Conservation (phyloP, 2,113 vertebrate species). For the Entosphenus tridentatus region DNA sequence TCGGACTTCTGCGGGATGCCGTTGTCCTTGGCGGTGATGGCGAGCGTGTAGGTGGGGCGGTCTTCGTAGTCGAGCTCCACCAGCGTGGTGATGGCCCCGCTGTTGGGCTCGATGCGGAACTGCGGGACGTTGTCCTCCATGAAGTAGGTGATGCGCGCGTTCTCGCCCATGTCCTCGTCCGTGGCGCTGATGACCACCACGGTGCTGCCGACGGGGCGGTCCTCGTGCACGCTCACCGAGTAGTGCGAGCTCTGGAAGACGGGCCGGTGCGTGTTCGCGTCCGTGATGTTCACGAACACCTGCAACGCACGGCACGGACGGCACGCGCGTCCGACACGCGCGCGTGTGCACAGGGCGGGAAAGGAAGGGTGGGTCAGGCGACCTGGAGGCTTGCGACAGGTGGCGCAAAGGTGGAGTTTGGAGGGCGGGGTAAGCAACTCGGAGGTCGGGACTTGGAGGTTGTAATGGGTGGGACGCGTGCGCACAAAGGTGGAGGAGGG, state of each 20-base stretch:
- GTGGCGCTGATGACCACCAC: slow-evolving; percentile 87
- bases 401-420: too few species aligned
- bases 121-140: slow-evolving; percentile 87
- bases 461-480: too few species aligned
- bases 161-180: slow-evolving; percentile 84
- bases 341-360: too few species aligned
- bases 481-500: too few species aligned
- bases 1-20: slow-evolving; percentile 95
- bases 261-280: slow-evolving; percentile 80
- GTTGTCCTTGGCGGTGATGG: slow-evolving; percentile 84
- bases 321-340: too few species aligned
- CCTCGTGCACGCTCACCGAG: slow-evolving; percentile 67
- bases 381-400: too few species aligned
- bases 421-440: too few species aligned
- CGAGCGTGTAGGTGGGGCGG: slow-evolving; percentile 81
- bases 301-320: slow-evolving; percentile 24
- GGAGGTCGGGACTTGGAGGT: too few species aligned
- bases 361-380: too few species aligned
- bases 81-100: slow-evolving; percentile 71
- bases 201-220: slow-evolving; percentile 61
- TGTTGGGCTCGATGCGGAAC: slow-evolving; percentile 60
- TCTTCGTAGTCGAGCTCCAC: slow-evolving; percentile 88
- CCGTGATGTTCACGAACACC: slow-evolving; percentile 84
- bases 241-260: slow-evolving; percentile 95
- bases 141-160: slow-evolving; percentile 70